Evolutionary conservation across 2,797 vertebrate species (phyloP).

Genomic region (Gadopsis marmoratus): DNA sequence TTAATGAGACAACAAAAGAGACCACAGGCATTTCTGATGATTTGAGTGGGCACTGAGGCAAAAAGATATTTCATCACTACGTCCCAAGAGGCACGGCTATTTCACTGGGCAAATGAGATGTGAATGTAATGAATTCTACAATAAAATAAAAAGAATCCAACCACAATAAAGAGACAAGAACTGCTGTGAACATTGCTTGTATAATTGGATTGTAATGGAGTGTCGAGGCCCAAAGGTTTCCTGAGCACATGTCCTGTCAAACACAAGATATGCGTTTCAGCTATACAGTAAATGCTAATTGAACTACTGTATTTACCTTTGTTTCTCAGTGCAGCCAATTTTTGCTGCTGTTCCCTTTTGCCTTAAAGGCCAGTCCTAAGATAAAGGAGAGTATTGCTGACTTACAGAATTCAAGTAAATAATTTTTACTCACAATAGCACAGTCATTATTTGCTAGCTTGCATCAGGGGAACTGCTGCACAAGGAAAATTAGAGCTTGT

Average conservation of each 20-base stretch:
- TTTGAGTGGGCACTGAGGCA: constrained; percentile 64
- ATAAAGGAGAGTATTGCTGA: constrained; percentile 36
- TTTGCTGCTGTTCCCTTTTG: constrained; percentile 10
- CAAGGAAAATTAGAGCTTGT: constrained; percentile 12
- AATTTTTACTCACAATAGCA: constrained; percentile 33
- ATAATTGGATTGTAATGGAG: constrained; percentile 78
- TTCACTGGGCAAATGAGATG: constrained; percentile 70
- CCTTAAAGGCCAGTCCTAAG: constrained; percentile 30
- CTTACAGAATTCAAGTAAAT: constrained; percentile 19
- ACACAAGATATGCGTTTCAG: constrained; percentile 49
- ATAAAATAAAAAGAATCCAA: constrained; percentile 60
- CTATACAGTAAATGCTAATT: constrained; percentile 36
- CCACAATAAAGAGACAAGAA: constrained; percentile 57
- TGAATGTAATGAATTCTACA: constrained; percentile 67
- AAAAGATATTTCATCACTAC: constrained; percentile 71
- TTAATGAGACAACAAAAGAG: constrained; percentile 71
- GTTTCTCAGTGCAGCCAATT: constrained; percentile 21
- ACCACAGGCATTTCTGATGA: constrained; percentile 63
- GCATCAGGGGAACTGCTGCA: constrained; percentile 22
- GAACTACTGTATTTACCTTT: constrained; percentile 61
- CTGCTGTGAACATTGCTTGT: constrained; percentile 58
- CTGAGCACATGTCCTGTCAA: constrained; percentile 43
- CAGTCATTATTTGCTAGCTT: constrained; percentile 25
- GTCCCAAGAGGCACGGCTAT: constrained; percentile 58
- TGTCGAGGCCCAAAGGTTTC: constrained; percentile 61